Evolutionary conservation across 2,888 invertebrate genomes (phyloP).

Genomic region (Liodrosophila aerea): DNA sequence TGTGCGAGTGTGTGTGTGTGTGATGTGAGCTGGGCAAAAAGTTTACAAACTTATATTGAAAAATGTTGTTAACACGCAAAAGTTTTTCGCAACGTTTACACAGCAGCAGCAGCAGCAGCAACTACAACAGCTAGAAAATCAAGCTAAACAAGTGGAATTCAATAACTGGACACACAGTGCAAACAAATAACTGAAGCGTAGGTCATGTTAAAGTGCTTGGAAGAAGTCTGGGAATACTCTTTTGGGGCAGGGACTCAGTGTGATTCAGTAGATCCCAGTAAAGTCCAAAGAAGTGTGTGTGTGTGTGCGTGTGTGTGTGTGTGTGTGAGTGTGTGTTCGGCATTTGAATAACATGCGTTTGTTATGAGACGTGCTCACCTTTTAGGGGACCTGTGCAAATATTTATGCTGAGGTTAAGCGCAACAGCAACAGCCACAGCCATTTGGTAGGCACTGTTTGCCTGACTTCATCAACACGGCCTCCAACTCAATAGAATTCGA

Average conservation of each 20-base stretch:
- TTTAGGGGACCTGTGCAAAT: conserved; percentile 54
- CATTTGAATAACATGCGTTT: conserved; percentile 63
- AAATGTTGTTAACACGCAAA: conserved; percentile 77
- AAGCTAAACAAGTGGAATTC: conserved; percentile 71
- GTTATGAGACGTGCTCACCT: conserved; percentile 45
- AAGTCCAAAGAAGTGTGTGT: neutral
- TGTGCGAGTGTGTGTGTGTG: conserved; percentile 26
- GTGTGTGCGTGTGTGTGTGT: conserved; percentile 1
- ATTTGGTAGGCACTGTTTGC: conserved; percentile 32
- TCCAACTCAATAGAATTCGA: conserved; percentile 55
- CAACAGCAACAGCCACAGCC: too few relatives aligned
- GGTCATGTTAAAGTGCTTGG: conserved; percentile 68
- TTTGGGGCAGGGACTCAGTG: neutral
- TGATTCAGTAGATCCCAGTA: neutral
- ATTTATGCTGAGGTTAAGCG: conserved; percentile 59
- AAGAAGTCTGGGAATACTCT: conserved; percentile 38
- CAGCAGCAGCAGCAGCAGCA: conserved; percentile 37
- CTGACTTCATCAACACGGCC: conserved; percentile 20
- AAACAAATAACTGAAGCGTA: conserved; percentile 53
- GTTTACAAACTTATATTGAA: conserved; percentile 76
- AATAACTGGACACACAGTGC: conserved; percentile 63
- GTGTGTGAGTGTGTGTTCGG: conserved; percentile 12
- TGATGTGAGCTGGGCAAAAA: conserved; percentile 51
- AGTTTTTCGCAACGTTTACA: conserved; percentile 74
- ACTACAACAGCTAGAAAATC: conserved; percentile 47